These are phyloP conservation scores for Pectinophora gossypiella DNA, from an alignment of 1,140 invertebrate genomes.

Conservation along the genomic window DNA sequence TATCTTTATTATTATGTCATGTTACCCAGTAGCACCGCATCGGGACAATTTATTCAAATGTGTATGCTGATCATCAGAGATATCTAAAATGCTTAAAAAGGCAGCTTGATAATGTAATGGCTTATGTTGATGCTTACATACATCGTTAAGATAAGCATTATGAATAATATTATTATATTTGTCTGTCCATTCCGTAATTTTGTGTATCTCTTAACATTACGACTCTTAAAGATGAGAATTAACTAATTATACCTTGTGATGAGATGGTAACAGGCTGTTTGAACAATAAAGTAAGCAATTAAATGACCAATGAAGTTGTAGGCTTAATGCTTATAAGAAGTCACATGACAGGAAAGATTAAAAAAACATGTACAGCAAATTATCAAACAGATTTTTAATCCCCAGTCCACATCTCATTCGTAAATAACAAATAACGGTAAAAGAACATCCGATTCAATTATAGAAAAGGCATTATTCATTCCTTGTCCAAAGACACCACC, in stretches of 20 bases:
- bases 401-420: slow-evolving; percentile 18
- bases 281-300: too few relatives aligned
- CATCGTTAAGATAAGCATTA: background rate
- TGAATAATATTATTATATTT: background rate
- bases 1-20: too few relatives aligned
- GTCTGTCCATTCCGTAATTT: background rate
- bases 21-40: too few relatives aligned
- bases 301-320: too few relatives aligned
- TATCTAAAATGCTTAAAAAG: too few relatives aligned
- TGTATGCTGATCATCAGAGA: too few relatives aligned
- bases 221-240: background rate
- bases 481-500: slow-evolving; percentile 51
- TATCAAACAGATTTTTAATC: slow-evolving; percentile 17
- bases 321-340: too few relatives aligned
- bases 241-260: background rate
- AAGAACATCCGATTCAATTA: slow-evolving; percentile 31
- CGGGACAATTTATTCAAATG: too few relatives aligned
- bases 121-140: background rate
- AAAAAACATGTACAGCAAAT: slow-evolving; percentile 46
- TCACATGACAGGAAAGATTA: too few relatives aligned
- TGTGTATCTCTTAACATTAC: background rate
- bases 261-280: too few relatives aligned
- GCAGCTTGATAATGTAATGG: background rate
- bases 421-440: slow-evolving; percentile 42
- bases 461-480: slow-evolving; percentile 43